These are phyloP conservation scores for Rhinogobius similis DNA, from an alignment of 2,113 vertebrate species.

Conservation along the genomic window DNA sequence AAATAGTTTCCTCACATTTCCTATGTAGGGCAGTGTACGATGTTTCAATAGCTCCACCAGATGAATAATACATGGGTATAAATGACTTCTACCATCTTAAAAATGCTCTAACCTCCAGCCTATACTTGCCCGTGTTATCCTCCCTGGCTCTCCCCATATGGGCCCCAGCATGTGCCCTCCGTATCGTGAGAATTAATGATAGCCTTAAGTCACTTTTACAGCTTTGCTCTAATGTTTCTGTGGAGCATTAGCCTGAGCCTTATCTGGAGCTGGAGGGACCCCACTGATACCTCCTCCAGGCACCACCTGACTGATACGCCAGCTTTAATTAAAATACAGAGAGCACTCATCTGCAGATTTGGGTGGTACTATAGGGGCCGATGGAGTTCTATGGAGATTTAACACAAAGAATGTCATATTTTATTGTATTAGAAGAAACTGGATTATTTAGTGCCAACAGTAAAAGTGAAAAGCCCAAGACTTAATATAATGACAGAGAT, in stretches of 20 bases:
- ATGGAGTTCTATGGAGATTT: neutral
- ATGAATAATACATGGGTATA: neutral
- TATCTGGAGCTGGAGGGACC: slow-evolving; percentile 17
- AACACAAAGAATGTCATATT: neutral
- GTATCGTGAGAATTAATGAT: slow-evolving; percentile 16
- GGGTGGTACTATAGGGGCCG: neutral
- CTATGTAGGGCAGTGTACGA: neutral
- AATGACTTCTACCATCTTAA: neutral
- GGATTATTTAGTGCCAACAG: neutral
- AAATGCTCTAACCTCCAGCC: neutral
- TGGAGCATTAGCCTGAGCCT: slow-evolving; percentile 13
- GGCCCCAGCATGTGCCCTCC: neutral
- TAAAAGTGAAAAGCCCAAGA: neutral
- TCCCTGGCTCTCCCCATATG: slow-evolving; percentile 9
- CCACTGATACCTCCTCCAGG: slow-evolving; percentile 19
- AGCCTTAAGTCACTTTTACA: slow-evolving; percentile 17
- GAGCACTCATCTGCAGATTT: neutral
- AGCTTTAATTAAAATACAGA: slow-evolving; percentile 25
- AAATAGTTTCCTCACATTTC: too few species aligned
- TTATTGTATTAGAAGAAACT: neutral
- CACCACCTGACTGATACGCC: slow-evolving; percentile 16
- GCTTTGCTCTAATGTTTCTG: slow-evolving; percentile 15
- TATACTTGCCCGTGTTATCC: neutral
- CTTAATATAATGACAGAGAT: neutral
- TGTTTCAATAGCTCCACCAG: neutral